Percentiles rank a stretch among this genome's conserved stretches.
Evolutionary conservation across 2,113 vertebrate species (phyloP).

Genomic region (Siniperca knerii): DNA sequence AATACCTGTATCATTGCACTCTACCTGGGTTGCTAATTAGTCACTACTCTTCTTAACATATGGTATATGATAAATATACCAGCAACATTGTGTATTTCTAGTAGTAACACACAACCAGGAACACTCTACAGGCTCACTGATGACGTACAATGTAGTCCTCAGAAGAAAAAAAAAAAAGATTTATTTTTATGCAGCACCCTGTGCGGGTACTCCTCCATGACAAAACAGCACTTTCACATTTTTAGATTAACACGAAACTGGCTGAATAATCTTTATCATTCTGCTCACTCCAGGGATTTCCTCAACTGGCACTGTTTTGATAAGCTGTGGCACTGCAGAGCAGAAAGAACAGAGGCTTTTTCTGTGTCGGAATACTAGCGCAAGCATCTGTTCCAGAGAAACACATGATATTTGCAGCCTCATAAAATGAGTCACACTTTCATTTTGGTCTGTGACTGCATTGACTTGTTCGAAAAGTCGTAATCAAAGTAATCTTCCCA

Average conservation of each 20-base stretch:
- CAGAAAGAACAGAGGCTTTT: conserved; percentile 8
- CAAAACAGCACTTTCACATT: conserved; percentile 13
- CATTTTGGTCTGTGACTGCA: conserved; percentile 31
- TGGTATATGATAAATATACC: background rate
- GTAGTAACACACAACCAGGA: background rate
- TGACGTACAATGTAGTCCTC: background rate
- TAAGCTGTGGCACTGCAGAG: conserved; percentile 8
- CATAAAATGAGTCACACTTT: conserved; percentile 62
- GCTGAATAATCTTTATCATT: conserved; percentile 14
- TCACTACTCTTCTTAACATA: background rate
- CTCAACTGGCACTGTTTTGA: background rate
- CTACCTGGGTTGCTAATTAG: background rate
- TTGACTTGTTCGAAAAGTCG: conserved; percentile 7
- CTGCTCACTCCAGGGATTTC: conserved; percentile 13
- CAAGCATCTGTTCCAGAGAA: conserved; percentile 24
- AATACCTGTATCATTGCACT: background rate
- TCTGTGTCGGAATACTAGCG: background rate
- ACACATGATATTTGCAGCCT: conserved; percentile 38
- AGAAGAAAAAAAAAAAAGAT: no score
- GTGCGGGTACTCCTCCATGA: background rate
- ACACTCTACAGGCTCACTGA: background rate
- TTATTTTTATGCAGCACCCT: background rate
- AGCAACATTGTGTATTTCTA: background rate
- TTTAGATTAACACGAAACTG: conserved; percentile 19
- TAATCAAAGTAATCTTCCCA: conserved; percentile 2